Evolutionary conservation across 2,113 vertebrate species (phyloP), one percentile per base, ranked within the genome.

Genomic region (Apteryx mantelli): DNA sequence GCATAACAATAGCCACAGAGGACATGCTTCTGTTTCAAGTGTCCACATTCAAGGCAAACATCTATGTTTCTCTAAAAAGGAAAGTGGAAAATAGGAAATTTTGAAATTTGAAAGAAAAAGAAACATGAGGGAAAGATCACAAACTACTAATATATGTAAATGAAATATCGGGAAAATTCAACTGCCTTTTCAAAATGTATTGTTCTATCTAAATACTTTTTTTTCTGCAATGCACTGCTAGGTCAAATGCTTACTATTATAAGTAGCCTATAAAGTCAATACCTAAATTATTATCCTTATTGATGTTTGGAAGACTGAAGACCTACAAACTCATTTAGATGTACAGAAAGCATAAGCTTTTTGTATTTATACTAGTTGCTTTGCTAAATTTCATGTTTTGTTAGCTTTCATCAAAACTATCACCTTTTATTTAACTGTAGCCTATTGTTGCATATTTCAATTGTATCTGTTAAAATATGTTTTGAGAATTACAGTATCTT

Each of bases 1-100:
- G 98, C 95, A 2, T 99, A 99, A 97, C 99, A 99, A 87, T 98
- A 99, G 85, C 98, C 98, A 97, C 99, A 99, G 81, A 99, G 97
- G 64, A 98, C 42, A 0, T 99, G 99, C 64, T 99, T 99, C 98
- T 98, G 98, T 96, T 99, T 99, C 96, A 99, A 77, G 95, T 99
- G 99, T 82, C 99, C 99, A 95, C 99, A 99, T 91, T 99, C 98
- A 28, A 95, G 98, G 97, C 99, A 99, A 1, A 98, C 88, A 46
- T 99, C 99, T 52, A 99, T 99, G 96, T 99, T 99, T 42, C 56
- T 98, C 99, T 99, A 86, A 73, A 90, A 84, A 96, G 28, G 8
- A 87, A 50, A 50, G 73, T 24, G n/a, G 4, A 97, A 77, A 96
- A 30, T 0, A 50, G 3, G 5, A 55, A 48, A 66, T 13, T 55